These are phyloP conservation scores for Sarcophaga rosellei DNA, from an alignment of 2,888 invertebrate species.

Conservation along the genomic window DNA sequence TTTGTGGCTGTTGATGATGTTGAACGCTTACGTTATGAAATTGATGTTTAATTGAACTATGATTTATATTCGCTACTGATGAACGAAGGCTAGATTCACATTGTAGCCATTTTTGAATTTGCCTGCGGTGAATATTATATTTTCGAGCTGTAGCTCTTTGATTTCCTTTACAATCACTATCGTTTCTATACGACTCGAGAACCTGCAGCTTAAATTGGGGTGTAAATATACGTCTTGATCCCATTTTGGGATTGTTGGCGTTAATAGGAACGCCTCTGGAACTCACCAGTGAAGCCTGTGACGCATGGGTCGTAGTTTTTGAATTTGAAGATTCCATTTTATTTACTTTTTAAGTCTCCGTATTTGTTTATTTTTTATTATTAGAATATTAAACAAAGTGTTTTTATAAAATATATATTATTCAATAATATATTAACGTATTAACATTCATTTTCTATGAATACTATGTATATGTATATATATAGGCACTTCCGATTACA, in stretches of 20 bases:
- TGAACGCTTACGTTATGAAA: constrained; percentile 76
- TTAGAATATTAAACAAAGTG: constrained; percentile 15
- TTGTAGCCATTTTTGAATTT: constrained; percentile 96
- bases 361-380: constrained; percentile 19
- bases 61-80: constrained; percentile 84
- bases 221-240: constrained; percentile 93
- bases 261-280: constrained; percentile 36
- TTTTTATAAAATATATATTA: constrained; percentile 22
- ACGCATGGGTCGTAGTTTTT: constrained; percentile 72
- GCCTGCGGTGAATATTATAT: constrained; percentile 93
- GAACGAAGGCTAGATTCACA: constrained; percentile 90
- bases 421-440: not conserved
- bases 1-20: constrained; percentile 71
- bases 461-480: constrained; percentile 28
- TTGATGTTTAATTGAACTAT: constrained; percentile 77
- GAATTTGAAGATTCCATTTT: constrained; percentile 41
- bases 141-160: constrained; percentile 94
- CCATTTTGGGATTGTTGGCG: constrained; percentile 83
- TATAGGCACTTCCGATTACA: constrained; percentile 60
- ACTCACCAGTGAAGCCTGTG: constrained; percentile 71
- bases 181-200: constrained; percentile 92
- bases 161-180: constrained; percentile 93
- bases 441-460: constrained; percentile 18
- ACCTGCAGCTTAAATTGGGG: constrained; percentile 95
- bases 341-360: constrained; percentile 28